Base-by-base conservation (phyloP, 64 coral and sea anemone species). In the Acropora yongei region DNA sequence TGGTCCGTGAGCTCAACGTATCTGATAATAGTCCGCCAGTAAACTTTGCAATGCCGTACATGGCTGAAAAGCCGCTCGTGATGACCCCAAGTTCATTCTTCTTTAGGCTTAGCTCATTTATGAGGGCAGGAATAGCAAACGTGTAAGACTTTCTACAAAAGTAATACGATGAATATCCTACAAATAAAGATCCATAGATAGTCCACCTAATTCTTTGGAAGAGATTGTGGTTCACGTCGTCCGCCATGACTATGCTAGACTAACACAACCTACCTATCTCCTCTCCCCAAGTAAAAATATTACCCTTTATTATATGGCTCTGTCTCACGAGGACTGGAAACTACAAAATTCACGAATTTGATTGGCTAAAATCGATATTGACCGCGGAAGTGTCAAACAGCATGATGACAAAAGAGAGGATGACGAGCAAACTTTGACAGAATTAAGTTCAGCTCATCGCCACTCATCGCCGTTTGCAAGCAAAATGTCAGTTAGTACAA, bases 81-180 rank as follows among this genome's bases (percentile, higher is more conserved):
- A 96, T 99, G n/a, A 96, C 55, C 2, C 97, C 97, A 3, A 99
- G 94, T 19, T 98, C 80, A 57, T 86, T 93, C 82, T 93, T 91
- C 8, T 78, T 88, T 66, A 99, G 18, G 39, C 91, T 89, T 3
- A 93, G 88, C 17, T 91, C 88, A 69, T 72, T 19, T 46, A 96
- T 30, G 48, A 99, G 63, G 30, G 97, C 74, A 46, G 97, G 97
- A 41, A 96, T 94, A 47, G 92, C 85, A 51, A 93, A 99, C 1
- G 94, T 96, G 76, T 93, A 99, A 3, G 94, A 93, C 63, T 99
- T 99, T 74, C 97, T 94, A 11, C 77, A 92, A 44, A 93, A 99
- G 57, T 96, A 99, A 83, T 96, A 96, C 4, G 88, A 86, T 3
- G 97, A 96, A 53, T 99, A 99, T 46, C 97, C 97, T n/a, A 99